These are phyloP conservation scores for Ophioninae sp. DNA, from an alignment of 2,888 invertebrate species.

Conservation along the genomic window DNA sequence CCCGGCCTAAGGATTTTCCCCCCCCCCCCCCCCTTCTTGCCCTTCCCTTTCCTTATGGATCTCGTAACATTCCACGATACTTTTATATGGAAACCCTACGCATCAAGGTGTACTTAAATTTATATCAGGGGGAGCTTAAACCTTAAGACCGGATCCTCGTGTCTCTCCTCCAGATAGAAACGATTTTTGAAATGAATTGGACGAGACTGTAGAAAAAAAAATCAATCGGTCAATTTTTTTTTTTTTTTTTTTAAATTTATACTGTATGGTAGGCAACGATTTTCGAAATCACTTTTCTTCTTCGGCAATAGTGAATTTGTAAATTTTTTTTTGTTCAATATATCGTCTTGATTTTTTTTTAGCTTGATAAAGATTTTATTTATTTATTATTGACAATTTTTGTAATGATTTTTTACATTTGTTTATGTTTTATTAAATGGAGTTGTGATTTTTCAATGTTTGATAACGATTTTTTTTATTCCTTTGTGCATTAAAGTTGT, in stretches of 20 bases:
- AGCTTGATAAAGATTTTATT: no score
- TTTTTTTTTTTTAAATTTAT: background rate
- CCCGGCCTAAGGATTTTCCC: slow-evolving; percentile 63
- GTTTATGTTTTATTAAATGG: no score
- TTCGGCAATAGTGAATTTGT: background rate
- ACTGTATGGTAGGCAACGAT: background rate
- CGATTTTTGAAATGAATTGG: background rate
- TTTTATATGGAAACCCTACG: slow-evolving; percentile 6
- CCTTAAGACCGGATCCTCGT: slow-evolving; percentile 19
- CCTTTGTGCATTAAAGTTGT: no score
- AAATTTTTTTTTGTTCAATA: no score
- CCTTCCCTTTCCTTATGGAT: slow-evolving; percentile 37
- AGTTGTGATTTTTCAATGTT: no score
- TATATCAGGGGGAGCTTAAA: slow-evolving; percentile 58
- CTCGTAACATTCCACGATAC: slow-evolving; percentile 52
- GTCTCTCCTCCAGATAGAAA: background rate
- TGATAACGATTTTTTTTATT: no score
- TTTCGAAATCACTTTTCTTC: background rate
- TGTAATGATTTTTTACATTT: no score
- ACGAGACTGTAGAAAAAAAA: background rate
- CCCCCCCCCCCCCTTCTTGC: slow-evolving; percentile 43
- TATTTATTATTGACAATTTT: no score
- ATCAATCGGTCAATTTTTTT: background rate
- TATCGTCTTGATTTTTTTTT: no score
- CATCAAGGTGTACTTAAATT: slow-evolving; percentile 52